phyloP scores from a whole-genome alignment of 2,888 invertebrate species.

The Drosophila picticornis region DNA sequence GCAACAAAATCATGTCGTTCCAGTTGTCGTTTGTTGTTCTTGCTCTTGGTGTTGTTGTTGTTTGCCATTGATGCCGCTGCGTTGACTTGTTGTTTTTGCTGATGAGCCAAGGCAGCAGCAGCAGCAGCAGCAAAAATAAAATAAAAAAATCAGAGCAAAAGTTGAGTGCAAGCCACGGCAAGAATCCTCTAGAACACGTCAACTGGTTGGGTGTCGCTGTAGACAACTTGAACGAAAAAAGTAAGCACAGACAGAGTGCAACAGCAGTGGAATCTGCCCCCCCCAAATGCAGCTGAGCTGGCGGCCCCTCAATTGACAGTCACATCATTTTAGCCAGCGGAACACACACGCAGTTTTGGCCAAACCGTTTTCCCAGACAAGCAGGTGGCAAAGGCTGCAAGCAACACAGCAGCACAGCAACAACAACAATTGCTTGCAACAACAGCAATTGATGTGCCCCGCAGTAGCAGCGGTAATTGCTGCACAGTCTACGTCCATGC shows the following conservation, averaged over 20 bases:
- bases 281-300: not conserved
- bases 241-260: conserved; percentile 11
- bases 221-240: conserved; percentile 69
- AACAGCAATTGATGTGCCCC: conserved; percentile 58
- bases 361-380: conserved; percentile 70
- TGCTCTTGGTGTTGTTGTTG: conserved; percentile 35
- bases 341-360: conserved; percentile 71
- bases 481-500: conserved; percentile 54
- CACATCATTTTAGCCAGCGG: conserved; percentile 74
- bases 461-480: conserved; percentile 71
- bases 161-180: conserved; percentile 44
- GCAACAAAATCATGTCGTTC: conserved; percentile 54
- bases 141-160: conserved; percentile 51
- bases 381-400: conserved; percentile 73
- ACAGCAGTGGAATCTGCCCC: conserved; percentile 4
- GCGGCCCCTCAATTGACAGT: conserved; percentile 60
- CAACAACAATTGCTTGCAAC: conserved; percentile 17
- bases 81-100: conserved; percentile 66
- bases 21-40: conserved; percentile 33
- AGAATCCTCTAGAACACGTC: conserved; percentile 21
- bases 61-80: conserved; percentile 71
- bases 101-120: conserved; percentile 55
- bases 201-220: conserved; percentile 66
- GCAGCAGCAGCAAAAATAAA: not conserved
- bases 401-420: conserved; percentile 34